A percentile compares a stretch with the other conserved stretches of the same genome.
phyloP scores from a whole-genome alignment of 1,140 invertebrate genomes.

The Brachionus plicatilis region DNA sequence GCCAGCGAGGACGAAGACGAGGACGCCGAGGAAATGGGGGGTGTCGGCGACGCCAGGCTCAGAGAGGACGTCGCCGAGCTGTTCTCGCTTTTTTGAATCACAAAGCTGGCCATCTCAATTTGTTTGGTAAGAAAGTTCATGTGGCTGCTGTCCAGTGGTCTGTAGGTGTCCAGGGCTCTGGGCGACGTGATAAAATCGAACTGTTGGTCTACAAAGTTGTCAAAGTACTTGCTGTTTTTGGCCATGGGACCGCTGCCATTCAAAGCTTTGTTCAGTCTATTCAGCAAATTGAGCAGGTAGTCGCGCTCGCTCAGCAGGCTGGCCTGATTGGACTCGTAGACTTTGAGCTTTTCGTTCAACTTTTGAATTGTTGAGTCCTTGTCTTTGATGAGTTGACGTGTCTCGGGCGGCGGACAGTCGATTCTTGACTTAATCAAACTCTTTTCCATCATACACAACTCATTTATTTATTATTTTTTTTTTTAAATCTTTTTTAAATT shows the following conservation, averaged over 20 bases:
- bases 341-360: neutral
- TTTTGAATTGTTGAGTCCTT: conserved; percentile 9
- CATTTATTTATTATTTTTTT: neutral
- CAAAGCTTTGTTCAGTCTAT: neutral
- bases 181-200: neutral
- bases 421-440: conserved; percentile 33
- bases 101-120: neutral
- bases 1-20: neutral
- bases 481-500: neutral
- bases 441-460: neutral
- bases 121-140: neutral
- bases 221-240: neutral
- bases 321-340: neutral
- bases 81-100: neutral
- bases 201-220: neutral
- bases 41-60: neutral
- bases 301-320: neutral
- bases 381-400: conserved; percentile 25
- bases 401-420: conserved; percentile 30
- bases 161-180: neutral
- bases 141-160: neutral
- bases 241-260: neutral
- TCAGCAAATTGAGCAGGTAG: neutral
- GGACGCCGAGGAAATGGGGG: neutral
- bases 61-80: neutral